Evolutionary conservation across 2,888 invertebrate species (phyloP).

Genomic region (Dioctria linearis): DNA sequence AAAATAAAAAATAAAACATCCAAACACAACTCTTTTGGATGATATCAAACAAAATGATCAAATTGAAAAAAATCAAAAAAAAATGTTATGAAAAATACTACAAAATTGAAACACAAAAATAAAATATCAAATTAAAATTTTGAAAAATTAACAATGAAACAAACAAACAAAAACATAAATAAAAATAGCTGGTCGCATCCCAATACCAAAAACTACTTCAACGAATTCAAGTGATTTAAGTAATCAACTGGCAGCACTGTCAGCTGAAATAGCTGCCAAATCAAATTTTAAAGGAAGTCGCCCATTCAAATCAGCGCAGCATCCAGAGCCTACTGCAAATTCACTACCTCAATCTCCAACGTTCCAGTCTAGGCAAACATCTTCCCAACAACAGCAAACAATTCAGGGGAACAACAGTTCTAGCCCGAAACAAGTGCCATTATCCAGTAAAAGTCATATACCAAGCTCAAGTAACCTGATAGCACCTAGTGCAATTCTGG

Average conservation of each 20-base stretch:
- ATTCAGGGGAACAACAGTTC: constrained; percentile 10
- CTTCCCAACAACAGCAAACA: constrained; percentile 52
- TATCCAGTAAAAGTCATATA: constrained; percentile 33
- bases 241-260: constrained; percentile 61
- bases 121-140: constrained; percentile 50
- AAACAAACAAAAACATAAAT: constrained; percentile 23
- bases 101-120: constrained; percentile 23
- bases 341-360: constrained; percentile 60
- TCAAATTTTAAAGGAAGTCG: constrained; percentile 61
- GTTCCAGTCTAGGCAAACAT: constrained; percentile 59
- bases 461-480: constrained; percentile 56
- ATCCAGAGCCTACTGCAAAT: constrained; percentile 56
- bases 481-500: constrained; percentile 62
- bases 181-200: constrained; percentile 57
- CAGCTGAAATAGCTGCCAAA: constrained; percentile 61
- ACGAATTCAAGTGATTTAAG: constrained; percentile 57
- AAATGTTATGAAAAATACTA: constrained; percentile 44
- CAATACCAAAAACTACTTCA: constrained; percentile 55
- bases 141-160: constrained; percentile 6
- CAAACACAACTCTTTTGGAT: constrained; percentile 9
- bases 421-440: constrained; percentile 57
- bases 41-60: background rate
- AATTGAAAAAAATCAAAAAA: constrained; percentile 20
- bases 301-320: constrained; percentile 60
- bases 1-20: constrained; percentile 35